Evolutionary conservation across 2,888 invertebrate species (phyloP), one percentile per base, ranked within the genome.

Genomic region (Thereva unica): DNA sequence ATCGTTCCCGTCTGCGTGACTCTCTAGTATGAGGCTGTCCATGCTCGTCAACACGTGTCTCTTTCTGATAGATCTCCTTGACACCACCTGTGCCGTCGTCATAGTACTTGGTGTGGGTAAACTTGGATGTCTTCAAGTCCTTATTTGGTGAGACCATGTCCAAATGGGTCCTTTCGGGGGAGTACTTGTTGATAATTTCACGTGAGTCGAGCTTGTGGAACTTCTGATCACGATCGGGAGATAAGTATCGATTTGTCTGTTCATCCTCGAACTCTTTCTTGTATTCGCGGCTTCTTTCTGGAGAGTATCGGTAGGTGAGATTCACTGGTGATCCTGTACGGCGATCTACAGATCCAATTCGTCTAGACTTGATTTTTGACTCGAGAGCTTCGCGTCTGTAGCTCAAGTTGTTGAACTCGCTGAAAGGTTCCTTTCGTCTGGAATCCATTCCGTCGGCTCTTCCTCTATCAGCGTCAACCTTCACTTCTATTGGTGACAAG

Each of bases 341-440:
- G 76, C 87, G 75, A 55, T 73, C 74, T 0, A 69, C 71, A 10
- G 78, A 75, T 78, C 79, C 71, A 81, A 77, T 77, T 3, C 78
- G 75, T 54, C 89, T 83, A 40, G 88, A 87, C 67, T 89, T 86
- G 55, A 92, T 85, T 68, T 91, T 84, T 0, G 91, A 91, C 77
- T 92, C 91, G 10, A 92, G 81, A 45, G 90, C 84, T 69, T 91
- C 89, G 10, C 92, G 83, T 59, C 92, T 82, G 40, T 89, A 88
- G 74, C 91, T 89, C 67, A 92, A 76, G 74, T 90, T 88, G 72
- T 84, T 84, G 45, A 84, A 83, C 64, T 80, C 80, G 55, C 77
- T 78, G n/a, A 80, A 80, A 71, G 81, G 83, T 53, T 80, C 79
- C 67, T 85, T 83, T 67, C 84, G 82, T 74, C 84, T 85, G 23